These are phyloP conservation scores for Alligator sinensis DNA, from an alignment of 2,113 vertebrate species.

Conservation along the genomic window DNA sequence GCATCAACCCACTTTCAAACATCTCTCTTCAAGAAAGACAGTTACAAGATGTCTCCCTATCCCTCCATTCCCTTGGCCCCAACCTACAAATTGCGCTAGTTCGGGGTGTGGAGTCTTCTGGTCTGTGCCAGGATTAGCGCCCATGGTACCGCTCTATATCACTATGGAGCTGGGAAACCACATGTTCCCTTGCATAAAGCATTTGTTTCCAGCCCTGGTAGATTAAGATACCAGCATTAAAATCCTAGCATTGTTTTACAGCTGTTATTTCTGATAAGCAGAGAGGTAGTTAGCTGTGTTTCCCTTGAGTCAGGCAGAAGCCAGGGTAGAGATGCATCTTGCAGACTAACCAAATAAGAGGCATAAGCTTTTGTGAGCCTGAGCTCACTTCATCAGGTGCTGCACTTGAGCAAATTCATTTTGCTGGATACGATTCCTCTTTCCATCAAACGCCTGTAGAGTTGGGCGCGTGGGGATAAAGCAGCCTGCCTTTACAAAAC, in stretches of 20 bases:
- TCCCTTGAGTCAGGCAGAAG: no score
- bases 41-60: neutral
- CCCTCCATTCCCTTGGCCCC: neutral
- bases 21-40: neutral
- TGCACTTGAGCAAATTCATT: neutral
- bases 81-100: neutral
- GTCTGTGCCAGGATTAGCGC: neutral
- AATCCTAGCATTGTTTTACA: neutral
- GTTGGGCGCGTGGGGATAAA: neutral
- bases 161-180: neutral
- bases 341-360: no score
- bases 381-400: no score
- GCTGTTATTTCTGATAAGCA: no score
- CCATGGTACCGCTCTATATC: neutral
- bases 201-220: neutral
- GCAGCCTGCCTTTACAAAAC: neutral
- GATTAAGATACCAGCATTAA: neutral
- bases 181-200: neutral
- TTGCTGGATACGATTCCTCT: neutral
- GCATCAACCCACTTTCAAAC: neutral
- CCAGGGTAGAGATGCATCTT: no score
- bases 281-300: no score
- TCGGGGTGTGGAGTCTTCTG: no score
- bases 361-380: no score
- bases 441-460: neutral